Percentiles rank a stretch among this genome's conserved stretches.
phyloP scores from a whole-genome alignment of 2,113 vertebrate species.

The Opisthocomus hoazin region DNA sequence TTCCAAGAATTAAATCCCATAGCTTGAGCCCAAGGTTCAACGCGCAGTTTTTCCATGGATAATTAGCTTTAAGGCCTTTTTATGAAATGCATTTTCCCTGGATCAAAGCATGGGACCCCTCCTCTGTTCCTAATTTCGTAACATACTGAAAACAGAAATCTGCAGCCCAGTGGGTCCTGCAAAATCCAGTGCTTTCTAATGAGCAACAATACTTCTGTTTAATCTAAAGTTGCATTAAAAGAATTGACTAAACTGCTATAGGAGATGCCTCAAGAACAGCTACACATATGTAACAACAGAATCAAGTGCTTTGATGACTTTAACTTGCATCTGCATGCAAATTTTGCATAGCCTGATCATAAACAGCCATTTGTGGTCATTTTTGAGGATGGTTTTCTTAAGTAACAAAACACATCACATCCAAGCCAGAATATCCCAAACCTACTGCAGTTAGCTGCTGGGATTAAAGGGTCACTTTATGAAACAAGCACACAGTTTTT shows the following conservation, averaged over 20 bases:
- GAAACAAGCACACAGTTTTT: not conserved
- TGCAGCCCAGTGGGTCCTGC: not conserved
- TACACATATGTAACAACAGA: not conserved
- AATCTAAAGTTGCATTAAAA: not conserved
- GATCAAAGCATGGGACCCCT: not conserved
- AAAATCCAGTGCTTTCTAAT: not conserved
- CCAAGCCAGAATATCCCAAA: not conserved
- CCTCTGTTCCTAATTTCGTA: not conserved
- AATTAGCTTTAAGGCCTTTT: not conserved
- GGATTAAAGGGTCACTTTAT: not conserved
- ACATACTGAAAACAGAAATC: not conserved
- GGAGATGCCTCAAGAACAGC: not conserved
- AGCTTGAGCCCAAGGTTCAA: not conserved
- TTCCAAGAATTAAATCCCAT: slow-evolving; percentile 9
- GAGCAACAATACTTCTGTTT: not conserved
- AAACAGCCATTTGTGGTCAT: not conserved
- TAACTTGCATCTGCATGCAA: not conserved
- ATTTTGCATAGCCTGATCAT: not conserved
- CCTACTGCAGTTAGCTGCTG: not conserved
- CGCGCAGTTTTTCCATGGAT: not conserved
- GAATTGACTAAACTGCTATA: not conserved
- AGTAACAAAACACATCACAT: not conserved
- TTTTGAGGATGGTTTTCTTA: not conserved
- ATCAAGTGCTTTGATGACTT: not conserved
- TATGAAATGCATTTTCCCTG: not conserved